These are phyloP conservation scores for Helostoma temminkii DNA, from an alignment of 2,797 vertebrate genomes.

Conservation along the genomic window DNA sequence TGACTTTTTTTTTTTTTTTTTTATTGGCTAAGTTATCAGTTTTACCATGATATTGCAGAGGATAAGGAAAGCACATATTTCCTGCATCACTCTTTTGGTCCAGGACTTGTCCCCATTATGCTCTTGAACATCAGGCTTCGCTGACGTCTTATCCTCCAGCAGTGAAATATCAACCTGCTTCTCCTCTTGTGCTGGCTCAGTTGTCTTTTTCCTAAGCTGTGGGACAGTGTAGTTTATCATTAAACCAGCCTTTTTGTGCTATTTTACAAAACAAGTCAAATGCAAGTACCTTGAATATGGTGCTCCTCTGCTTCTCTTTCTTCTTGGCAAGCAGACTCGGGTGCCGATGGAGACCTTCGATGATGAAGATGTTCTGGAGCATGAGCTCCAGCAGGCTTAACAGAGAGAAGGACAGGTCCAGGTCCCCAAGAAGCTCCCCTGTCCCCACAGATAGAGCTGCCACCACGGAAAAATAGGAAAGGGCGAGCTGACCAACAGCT, in stretches of 20 bases:
- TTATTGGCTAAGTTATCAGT: too few species aligned
- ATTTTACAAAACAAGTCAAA: neutral
- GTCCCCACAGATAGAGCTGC: slow-evolving; percentile 84
- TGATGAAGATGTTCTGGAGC: slow-evolving; percentile 92
- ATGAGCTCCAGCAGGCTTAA: slow-evolving; percentile 89
- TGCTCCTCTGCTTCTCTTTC: slow-evolving; percentile 34
- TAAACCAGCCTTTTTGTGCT: neutral
- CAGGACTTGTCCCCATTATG: slow-evolving; percentile 75
- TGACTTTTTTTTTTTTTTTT: neutral
- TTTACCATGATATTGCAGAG: slow-evolving; percentile 91
- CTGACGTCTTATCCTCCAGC: slow-evolving; percentile 54
- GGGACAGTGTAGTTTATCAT: neutral
- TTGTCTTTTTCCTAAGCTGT: slow-evolving; percentile 57
- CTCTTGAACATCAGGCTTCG: slow-evolving; percentile 71
- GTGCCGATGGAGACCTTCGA: slow-evolving; percentile 88
- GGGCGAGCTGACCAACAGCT: slow-evolving; percentile 86
- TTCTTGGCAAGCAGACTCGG: slow-evolving; percentile 39
- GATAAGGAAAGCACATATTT: slow-evolving; percentile 91
- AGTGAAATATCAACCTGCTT: neutral
- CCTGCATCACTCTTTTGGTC: slow-evolving; percentile 84
- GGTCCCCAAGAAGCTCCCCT: slow-evolving; percentile 75
- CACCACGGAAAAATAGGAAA: slow-evolving; percentile 92
- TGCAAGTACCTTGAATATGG: slow-evolving; percentile 60
- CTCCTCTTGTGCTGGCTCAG: slow-evolving; percentile 4
- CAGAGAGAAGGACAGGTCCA: slow-evolving; percentile 88